Conservation (phyloP, 2,888 invertebrate species). For the Troides aeacus region DNA sequence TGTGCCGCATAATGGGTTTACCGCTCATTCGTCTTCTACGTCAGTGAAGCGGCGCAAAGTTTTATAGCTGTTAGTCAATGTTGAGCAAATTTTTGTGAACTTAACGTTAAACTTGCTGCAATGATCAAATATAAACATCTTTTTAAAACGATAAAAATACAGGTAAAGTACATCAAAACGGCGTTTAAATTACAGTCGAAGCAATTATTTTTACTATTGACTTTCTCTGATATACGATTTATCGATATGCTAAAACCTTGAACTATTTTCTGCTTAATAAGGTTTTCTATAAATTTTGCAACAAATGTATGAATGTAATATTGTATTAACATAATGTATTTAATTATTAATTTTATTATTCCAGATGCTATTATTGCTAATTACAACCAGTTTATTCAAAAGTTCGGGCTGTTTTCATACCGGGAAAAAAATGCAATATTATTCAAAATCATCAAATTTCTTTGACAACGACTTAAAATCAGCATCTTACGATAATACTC, state of each 20-base stretch:
- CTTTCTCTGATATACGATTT: too few species aligned
- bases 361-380: conserved; percentile 3
- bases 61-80: not conserved
- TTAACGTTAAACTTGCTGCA: not conserved
- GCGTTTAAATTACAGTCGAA: not conserved
- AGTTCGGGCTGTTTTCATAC: conserved; percentile 3
- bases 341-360: not conserved
- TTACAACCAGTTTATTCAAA: not conserved
- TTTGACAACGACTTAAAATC: not conserved
- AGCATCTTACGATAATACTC: not conserved
- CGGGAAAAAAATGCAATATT: not conserved
- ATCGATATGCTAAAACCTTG: not conserved
- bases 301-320: not conserved
- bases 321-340: not conserved
- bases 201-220: too few species aligned
- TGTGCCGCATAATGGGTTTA: conserved; percentile 11
- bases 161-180: not conserved
- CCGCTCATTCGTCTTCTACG: conserved; percentile 20
- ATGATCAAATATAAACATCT: not conserved
- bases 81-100: conserved; percentile 10
- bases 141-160: not conserved
- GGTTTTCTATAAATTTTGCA: not conserved
- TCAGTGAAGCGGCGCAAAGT: conserved; percentile 19
- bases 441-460: not conserved
- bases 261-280: not conserved